These are phyloP conservation scores for Coenobita brevimanus DNA, from an alignment of 1,140 invertebrate genomes.

Conservation along the genomic window DNA sequence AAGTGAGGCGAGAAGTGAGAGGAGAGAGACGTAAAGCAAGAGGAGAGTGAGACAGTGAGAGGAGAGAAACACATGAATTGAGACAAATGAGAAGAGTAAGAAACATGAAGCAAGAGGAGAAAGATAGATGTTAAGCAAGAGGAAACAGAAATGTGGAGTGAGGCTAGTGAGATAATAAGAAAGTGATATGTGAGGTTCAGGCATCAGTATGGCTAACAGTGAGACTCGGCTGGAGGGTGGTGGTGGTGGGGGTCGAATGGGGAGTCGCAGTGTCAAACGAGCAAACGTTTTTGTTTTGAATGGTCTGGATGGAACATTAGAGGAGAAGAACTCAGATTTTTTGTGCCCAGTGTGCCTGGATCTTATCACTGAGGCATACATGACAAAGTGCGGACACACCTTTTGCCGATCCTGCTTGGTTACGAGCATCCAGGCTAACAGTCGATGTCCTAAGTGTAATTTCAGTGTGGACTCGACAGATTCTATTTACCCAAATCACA, in stretches of 20 bases:
- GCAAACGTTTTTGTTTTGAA: slow-evolving; percentile 59
- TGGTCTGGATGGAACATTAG: slow-evolving; percentile 62
- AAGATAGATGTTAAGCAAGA: slow-evolving; percentile 1
- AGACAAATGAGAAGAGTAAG: slow-evolving; percentile 74
- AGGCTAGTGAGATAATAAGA: too few relatives aligned
- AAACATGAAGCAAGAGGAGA: slow-evolving; percentile 76
- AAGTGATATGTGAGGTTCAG: too few relatives aligned
- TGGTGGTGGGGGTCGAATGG: slow-evolving; percentile 12
- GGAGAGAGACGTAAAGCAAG: neutral
- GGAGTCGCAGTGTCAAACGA: slow-evolving; percentile 56
- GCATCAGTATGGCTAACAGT: slow-evolving; percentile 54
- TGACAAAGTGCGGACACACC: slow-evolving; percentile 95
- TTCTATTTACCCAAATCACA: slow-evolving; percentile 90
- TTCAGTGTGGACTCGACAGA: slow-evolving; percentile 81
- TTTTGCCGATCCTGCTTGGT: slow-evolving; percentile 91
- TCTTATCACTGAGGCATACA: slow-evolving; percentile 91
- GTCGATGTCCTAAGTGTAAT: slow-evolving; percentile 91
- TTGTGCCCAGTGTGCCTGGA: slow-evolving; percentile 93
- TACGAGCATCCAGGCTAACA: slow-evolving; percentile 84
- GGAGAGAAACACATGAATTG: slow-evolving; percentile 73
- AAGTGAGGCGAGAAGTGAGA: slow-evolving; percentile 81
- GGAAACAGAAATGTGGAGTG: neutral
- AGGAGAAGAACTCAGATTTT: slow-evolving; percentile 76
- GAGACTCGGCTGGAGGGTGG: slow-evolving; percentile 42
- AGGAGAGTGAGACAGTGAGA: slow-evolving; percentile 82